These are phyloP conservation scores for Rafetus swinhoei DNA, from an alignment of 2,113 vertebrate genomes.

Conservation along the genomic window DNA sequence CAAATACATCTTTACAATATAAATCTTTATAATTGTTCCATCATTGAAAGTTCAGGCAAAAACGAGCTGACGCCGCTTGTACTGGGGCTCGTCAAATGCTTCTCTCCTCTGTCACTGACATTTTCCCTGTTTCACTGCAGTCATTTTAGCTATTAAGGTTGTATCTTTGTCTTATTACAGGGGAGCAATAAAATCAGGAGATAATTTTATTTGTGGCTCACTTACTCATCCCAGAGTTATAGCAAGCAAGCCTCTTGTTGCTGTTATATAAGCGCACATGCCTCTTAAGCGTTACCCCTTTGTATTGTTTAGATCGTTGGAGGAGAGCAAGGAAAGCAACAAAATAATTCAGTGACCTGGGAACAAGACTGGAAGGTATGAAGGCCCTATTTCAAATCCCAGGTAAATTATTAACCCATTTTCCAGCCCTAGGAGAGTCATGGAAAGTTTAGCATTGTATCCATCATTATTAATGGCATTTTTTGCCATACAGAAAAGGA, in stretches of 20 bases:
- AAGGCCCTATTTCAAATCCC: not conserved
- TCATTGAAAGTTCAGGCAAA: not conserved
- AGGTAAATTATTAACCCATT: slow-evolving; percentile 21
- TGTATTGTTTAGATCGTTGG: slow-evolving; percentile 11
- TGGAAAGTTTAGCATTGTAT: slow-evolving; percentile 1
- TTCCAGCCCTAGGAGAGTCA: slow-evolving; percentile 28
- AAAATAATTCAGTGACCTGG: not conserved
- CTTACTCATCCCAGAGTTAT: not conserved
- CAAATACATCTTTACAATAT: too few relatives aligned
- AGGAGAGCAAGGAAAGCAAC: not conserved
- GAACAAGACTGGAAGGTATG: not conserved
- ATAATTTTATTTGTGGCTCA: slow-evolving; percentile 16
- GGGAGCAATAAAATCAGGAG: not conserved
- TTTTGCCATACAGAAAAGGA: not conserved
- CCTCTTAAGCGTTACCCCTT: slow-evolving; percentile 14
- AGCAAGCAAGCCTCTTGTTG: slow-evolving; percentile 25
- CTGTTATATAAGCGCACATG: not conserved
- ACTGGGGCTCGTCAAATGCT: not conserved
- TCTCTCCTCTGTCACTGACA: not conserved
- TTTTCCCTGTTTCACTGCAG: not conserved
- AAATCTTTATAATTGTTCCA: too few relatives aligned
- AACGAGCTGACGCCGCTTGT: not conserved
- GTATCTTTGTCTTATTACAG: not conserved
- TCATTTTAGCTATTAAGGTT: not conserved
- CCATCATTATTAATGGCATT: slow-evolving; percentile 23